A percentile compares a stretch with the other conserved stretches of the same genome.
These are phyloP conservation scores for Hirudo medicinalis DNA, from an alignment of 1,140 invertebrate genomes.

Conservation along the genomic window DNA sequence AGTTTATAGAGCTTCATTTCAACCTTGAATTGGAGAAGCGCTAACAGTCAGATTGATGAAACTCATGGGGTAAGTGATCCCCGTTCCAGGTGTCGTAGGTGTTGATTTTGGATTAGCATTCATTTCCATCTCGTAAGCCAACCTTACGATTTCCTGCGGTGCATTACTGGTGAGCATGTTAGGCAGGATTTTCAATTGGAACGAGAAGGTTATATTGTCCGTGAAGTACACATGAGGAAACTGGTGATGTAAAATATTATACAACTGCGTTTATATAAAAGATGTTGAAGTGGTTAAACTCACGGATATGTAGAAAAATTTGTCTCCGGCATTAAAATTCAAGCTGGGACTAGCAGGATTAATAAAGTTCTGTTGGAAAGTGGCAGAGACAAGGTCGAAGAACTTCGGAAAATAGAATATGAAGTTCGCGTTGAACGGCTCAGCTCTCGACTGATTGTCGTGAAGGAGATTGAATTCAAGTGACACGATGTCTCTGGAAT, in stretches of 20 bases:
- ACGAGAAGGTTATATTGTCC: constrained; percentile 21
- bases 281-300: neutral
- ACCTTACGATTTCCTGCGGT: neutral
- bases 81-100: neutral
- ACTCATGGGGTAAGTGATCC: neutral
- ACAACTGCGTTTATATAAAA: neutral
- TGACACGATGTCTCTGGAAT: constrained; percentile 18
- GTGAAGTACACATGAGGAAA: constrained; percentile 25
- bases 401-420: constrained; percentile 28
- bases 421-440: constrained; percentile 25
- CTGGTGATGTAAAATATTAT: constrained; percentile 16
- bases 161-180: neutral
- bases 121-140: constrained; percentile 1
- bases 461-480: constrained; percentile 26
- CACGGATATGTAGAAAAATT: constrained; percentile 19
- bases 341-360: constrained; percentile 1
- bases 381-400: constrained; percentile 21
- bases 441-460: constrained; percentile 26
- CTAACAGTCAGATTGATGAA: neutral
- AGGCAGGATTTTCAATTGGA: constrained; percentile 19
- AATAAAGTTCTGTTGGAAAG: constrained; percentile 3
- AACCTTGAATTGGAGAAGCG: constrained; percentile 4
- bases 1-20: no score
- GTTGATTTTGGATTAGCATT: neutral
- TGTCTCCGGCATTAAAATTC: neutral